A percentile compares a stretch with the other conserved stretches of the same genome.
Evolutionary conservation across 2,888 invertebrate species (phyloP).

Genomic region (Cantharis rustica): DNA sequence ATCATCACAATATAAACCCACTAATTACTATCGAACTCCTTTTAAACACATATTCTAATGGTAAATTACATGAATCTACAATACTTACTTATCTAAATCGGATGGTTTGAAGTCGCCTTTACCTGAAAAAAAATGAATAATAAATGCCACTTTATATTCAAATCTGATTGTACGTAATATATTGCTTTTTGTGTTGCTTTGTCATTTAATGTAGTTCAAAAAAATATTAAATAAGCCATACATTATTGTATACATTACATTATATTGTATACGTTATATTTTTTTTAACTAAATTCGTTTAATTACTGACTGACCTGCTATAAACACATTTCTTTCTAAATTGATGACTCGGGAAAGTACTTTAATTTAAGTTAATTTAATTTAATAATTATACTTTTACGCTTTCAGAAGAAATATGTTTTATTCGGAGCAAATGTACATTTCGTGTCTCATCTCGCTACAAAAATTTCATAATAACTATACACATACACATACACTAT

Average conservation of each 20-base stretch:
- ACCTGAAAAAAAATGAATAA: constrained; percentile 62
- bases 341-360: too few relatives aligned
- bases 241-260: not conserved
- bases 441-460: too few relatives aligned
- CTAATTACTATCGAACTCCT: constrained; percentile 27
- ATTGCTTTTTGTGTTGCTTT: not conserved
- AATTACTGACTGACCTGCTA: too few relatives aligned
- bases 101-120: constrained; percentile 83
- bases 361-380: too few relatives aligned
- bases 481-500: too few relatives aligned
- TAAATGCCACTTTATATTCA: not conserved
- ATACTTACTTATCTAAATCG: constrained; percentile 79
- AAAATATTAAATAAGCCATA: not conserved
- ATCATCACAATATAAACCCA: constrained; percentile 45
- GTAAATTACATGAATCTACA: constrained; percentile 7
- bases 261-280: too few relatives aligned
- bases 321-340: too few relatives aligned
- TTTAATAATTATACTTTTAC: too few relatives aligned
- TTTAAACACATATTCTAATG: not conserved
- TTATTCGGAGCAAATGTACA: too few relatives aligned
- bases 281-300: not conserved
- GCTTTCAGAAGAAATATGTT: too few relatives aligned
- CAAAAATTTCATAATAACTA: too few relatives aligned
- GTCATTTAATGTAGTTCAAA: not conserved
- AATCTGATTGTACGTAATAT: not conserved